A percentile compares a stretch with the other conserved stretches of the same genome.
These are phyloP conservation scores for Zeus faber DNA, from an alignment of 2,113 vertebrate species.

Conservation along the genomic window DNA sequence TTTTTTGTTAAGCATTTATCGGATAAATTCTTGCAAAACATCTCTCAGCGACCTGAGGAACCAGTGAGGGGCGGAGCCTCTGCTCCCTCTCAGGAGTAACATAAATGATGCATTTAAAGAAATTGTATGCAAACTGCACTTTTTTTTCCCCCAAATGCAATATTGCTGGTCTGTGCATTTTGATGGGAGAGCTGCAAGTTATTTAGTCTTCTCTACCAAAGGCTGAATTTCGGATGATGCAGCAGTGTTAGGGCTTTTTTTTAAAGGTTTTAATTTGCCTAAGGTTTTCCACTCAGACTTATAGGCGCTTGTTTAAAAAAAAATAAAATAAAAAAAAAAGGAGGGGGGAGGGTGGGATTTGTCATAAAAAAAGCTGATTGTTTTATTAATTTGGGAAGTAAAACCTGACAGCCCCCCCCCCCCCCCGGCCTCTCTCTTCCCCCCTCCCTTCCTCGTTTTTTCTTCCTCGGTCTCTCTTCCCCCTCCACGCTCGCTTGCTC, in stretches of 20 bases:
- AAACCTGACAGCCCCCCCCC: too few relatives aligned
- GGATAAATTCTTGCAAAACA: too few relatives aligned
- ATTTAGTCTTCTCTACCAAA: slow-evolving; percentile 51
- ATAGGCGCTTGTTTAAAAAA: background rate
- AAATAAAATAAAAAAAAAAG: background rate
- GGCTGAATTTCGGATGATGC: slow-evolving; percentile 63
- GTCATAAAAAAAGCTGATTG: too few relatives aligned
- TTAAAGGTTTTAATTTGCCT: slow-evolving; percentile 61
- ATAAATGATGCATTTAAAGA: slow-evolving; percentile 43
- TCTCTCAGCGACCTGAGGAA: background rate
- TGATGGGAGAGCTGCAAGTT: slow-evolving; percentile 50
- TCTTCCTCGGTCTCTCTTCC: background rate
- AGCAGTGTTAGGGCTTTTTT: slow-evolving; percentile 45
- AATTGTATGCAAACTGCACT: slow-evolving; percentile 52
- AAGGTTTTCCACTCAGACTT: too few relatives aligned
- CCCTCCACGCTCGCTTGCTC: slow-evolving; percentile 26
- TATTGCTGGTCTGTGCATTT: slow-evolving; percentile 57
- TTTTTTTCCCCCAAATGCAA: slow-evolving; percentile 14
- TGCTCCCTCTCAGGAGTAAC: slow-evolving; percentile 14
- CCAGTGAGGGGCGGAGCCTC: slow-evolving; percentile 19
- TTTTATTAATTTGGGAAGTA: background rate
- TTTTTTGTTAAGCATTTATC: too few relatives aligned
- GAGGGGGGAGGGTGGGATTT: too few relatives aligned
- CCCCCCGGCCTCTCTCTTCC: background rate
- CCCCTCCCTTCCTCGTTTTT: background rate